phyloP scores from a whole-genome alignment of 2,888 invertebrate genomes.

The Therioaphis trifolii region DNA sequence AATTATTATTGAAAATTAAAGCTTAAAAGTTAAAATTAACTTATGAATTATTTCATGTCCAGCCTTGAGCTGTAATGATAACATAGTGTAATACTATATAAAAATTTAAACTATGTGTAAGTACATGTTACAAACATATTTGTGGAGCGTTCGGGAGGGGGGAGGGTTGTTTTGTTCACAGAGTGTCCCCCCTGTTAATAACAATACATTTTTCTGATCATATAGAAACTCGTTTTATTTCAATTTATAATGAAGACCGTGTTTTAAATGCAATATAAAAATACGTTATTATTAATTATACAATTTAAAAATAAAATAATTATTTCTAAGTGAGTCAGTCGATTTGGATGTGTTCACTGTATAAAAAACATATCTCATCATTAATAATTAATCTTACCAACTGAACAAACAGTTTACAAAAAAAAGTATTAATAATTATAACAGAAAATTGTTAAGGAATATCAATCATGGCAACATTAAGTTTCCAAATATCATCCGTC shows the following conservation, averaged over 20 bases:
- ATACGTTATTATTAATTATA: conserved; percentile 36
- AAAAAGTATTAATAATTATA: no score
- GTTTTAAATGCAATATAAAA: conserved; percentile 51
- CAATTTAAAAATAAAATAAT: conserved; percentile 42
- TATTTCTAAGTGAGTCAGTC: conserved; percentile 47
- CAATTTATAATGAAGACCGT: conserved; percentile 5
- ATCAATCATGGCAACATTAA: not conserved
- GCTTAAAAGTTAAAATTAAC: no score
- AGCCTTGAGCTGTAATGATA: no score
- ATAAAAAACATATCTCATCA: not conserved
- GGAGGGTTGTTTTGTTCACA: no score
- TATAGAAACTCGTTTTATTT: conserved; percentile 24
- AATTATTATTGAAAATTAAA: no score
- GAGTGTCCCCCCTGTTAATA: no score
- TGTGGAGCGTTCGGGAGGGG: no score
- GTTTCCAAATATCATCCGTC: not conserved
- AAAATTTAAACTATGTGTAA: no score
- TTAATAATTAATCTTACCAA: conserved; percentile 12
- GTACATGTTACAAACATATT: no score
- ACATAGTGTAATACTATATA: no score
- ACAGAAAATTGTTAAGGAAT: conserved; percentile 23
- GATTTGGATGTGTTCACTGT: conserved; percentile 26
- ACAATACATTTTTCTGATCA: conserved; percentile 2
- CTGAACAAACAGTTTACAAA: not conserved
- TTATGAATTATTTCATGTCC: no score